A percentile compares a stretch with the other conserved stretches of the same genome.
These are phyloP conservation scores for Sardina pilchardus DNA, from an alignment of 2,113 vertebrate species.

Conservation along the genomic window DNA sequence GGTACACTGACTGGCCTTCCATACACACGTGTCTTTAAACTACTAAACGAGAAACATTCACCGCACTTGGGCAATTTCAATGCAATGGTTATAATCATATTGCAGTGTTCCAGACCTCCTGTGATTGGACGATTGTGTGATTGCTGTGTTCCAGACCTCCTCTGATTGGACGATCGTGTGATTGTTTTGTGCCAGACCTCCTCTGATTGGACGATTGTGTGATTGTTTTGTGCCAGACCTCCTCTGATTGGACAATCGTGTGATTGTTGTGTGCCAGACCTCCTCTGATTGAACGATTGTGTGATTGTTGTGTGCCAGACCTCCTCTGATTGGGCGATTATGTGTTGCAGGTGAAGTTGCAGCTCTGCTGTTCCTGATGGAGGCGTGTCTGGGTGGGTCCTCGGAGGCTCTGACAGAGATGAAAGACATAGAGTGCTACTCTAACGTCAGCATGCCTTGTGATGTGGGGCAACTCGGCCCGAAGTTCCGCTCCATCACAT, in stretches of 20 bases:
- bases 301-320: background rate
- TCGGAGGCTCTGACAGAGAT: background rate
- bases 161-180: background rate
- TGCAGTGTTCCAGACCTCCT: too few species aligned
- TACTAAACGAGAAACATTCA: too few species aligned
- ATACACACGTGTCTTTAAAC: too few species aligned
- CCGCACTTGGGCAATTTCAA: too few species aligned
- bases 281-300: background rate
- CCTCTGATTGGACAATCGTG: background rate
- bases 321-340: too few species aligned
- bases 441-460: slow-evolving; percentile 44
- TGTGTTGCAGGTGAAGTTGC: background rate
- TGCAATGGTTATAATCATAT: too few species aligned
- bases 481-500: slow-evolving; percentile 47
- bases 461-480: background rate
- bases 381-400: background rate
- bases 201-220: background rate
- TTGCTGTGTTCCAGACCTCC: background rate
- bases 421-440: slow-evolving; percentile 22
- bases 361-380: background rate
- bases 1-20: too few species aligned
- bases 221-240: background rate
- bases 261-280: background rate
- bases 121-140: background rate
- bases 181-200: background rate